Percentiles rank a stretch among this genome's conserved stretches.
These are phyloP conservation scores for Philereme vetulata DNA, from an alignment of 2,888 invertebrate genomes.

Conservation along the genomic window DNA sequence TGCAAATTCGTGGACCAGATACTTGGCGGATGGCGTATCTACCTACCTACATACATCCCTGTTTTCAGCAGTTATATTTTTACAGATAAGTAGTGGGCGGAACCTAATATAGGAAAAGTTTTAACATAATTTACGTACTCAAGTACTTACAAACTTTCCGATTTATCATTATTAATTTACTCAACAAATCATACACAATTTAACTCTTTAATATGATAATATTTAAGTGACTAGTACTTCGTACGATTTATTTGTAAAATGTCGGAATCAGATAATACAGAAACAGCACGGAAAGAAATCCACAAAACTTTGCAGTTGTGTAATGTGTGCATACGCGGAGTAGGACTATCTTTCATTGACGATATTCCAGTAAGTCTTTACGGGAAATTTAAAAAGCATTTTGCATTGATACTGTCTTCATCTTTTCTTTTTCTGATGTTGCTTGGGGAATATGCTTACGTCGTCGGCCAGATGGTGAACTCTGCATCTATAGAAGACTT, in stretches of 20 bases:
- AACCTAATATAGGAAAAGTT: neutral
- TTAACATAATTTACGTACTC: neutral
- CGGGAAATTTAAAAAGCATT: constrained; percentile 39
- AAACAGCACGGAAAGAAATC: constrained; percentile 52
- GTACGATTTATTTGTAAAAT: neutral
- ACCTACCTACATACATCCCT: too few species aligned
- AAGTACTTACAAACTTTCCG: neutral
- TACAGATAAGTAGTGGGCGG: neutral
- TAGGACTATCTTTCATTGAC: constrained; percentile 60
- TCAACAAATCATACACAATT: neutral
- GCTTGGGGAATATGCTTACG: constrained; percentile 55
- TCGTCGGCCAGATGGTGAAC: constrained; percentile 49
- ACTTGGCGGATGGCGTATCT: neutral
- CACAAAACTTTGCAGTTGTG: constrained; percentile 53
- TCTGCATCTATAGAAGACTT: constrained; percentile 59
- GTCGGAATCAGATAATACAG: constrained; percentile 8
- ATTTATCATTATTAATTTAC: neutral
- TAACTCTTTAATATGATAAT: neutral
- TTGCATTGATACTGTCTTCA: constrained; percentile 46
- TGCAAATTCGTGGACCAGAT: constrained; percentile 5
- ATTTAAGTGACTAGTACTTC: neutral
- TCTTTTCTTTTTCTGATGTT: constrained; percentile 52
- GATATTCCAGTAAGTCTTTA: constrained; percentile 45
- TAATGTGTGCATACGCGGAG: constrained; percentile 55
- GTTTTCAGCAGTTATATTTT: neutral